phyloP scores from a whole-genome alignment of 2,113 vertebrate genomes.

The Amphiprion ocellaris region DNA sequence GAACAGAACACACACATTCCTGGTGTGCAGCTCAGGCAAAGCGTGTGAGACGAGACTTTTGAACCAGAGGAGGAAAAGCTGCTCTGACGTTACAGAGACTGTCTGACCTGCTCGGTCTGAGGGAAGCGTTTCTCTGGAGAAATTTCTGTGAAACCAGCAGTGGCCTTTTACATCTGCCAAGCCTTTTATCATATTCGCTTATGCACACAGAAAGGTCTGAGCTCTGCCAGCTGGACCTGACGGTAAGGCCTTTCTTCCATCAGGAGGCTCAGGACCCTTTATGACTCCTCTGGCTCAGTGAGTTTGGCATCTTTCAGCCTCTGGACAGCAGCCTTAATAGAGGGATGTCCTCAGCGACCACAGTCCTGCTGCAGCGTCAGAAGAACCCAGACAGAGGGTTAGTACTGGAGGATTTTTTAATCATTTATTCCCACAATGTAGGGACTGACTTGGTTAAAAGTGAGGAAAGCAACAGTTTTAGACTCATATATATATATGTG shows the following conservation, averaged over 20 bases:
- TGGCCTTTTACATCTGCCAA: constrained; percentile 7
- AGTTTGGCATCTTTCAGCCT: not conserved
- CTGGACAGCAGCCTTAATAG: not conserved
- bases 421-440: not conserved
- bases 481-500: no score
- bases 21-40: not conserved
- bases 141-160: not conserved
- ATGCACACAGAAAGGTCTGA: constrained; percentile 12
- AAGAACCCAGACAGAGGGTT: not conserved
- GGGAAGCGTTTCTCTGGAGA: not conserved
- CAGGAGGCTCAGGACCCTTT: not conserved
- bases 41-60: not conserved
- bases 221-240: constrained; percentile 11
- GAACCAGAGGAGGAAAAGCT: not conserved
- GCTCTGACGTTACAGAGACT: not conserved
- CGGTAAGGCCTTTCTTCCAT: not conserved
- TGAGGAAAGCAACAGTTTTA: no score
- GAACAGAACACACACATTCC: no score
- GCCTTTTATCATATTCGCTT: constrained; percentile 3
- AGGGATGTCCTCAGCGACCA: constrained; percentile 7
- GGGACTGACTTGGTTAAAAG: no score
- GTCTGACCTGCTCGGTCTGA: not conserved
- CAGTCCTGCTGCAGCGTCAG: not conserved
- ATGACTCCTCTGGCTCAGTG: constrained; percentile 10
- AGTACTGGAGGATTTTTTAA: no score